These are phyloP conservation scores for Corythornis leucogaster DNA, from an alignment of 2,797 vertebrate species.

Conservation along the genomic window DNA sequence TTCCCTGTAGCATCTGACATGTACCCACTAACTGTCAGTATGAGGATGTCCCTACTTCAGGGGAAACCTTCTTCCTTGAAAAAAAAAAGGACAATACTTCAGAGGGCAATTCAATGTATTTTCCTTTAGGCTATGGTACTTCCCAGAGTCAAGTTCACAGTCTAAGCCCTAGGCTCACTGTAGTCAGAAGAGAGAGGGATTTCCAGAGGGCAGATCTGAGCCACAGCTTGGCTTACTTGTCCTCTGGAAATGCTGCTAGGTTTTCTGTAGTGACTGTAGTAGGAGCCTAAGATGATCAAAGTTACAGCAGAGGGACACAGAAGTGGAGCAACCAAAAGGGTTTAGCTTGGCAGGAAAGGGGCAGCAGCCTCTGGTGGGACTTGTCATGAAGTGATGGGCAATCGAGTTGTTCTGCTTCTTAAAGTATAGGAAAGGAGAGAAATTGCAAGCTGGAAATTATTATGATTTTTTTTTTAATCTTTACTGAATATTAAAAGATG, in stretches of 20 bases:
- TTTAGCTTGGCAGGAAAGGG: neutral
- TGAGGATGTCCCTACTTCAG: neutral
- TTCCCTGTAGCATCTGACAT: neutral
- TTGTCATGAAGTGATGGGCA: neutral
- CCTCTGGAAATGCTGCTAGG: neutral
- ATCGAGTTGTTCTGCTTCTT: neutral
- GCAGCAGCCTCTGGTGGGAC: neutral
- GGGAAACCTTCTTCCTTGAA: neutral
- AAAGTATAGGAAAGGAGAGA: neutral
- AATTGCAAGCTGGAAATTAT: neutral
- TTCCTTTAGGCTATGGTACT: neutral
- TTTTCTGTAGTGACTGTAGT: neutral
- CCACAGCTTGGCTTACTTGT: neutral
- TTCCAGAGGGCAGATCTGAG: constrained; percentile 14
- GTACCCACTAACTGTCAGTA: neutral
- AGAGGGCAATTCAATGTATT: neutral
- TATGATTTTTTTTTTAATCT: neutral
- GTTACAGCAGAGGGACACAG: neutral
- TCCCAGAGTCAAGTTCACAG: neutral
- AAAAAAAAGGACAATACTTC: neutral
- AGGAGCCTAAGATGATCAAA: neutral
- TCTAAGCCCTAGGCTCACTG: neutral
- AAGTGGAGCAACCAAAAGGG: neutral
- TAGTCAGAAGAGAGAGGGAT: neutral
- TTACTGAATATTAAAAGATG: neutral